Conservation (phyloP, 2,888 invertebrate species). For the Melanargia galathea region DNA sequence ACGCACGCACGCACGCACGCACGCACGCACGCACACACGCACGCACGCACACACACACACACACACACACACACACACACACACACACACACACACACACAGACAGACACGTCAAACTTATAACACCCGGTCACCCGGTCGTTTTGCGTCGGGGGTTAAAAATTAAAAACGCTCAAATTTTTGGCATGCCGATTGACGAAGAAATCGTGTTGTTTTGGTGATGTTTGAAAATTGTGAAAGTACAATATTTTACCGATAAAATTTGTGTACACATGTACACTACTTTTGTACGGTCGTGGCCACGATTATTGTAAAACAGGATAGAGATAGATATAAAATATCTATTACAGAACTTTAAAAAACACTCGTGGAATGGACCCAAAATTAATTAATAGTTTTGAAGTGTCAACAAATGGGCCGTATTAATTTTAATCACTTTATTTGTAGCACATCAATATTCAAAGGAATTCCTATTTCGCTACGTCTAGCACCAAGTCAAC, state of each 20-base stretch:
- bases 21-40: no score
- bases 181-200: no score
- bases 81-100: no score
- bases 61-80: no score
- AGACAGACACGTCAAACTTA: no score
- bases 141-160: no score
- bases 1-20: no score
- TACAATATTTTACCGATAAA: not conserved
- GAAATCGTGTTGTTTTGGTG: not conserved
- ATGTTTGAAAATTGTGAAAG: not conserved
- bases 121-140: no score
- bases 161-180: no score
- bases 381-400: slow-evolving; percentile 9
- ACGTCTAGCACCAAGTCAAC: slow-evolving; percentile 7
- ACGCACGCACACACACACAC: no score
- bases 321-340: not conserved
- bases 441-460: slow-evolving; percentile 34
- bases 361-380: not conserved
- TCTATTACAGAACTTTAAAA: not conserved
- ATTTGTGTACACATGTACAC: not conserved
- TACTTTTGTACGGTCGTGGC: not conserved
- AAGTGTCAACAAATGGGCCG: slow-evolving; percentile 14
- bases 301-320: not conserved
- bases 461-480: slow-evolving; percentile 31
- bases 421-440: slow-evolving; percentile 21